Conservation (phyloP, 2,113 vertebrate genomes). For the Apteryx owenii region DNA sequence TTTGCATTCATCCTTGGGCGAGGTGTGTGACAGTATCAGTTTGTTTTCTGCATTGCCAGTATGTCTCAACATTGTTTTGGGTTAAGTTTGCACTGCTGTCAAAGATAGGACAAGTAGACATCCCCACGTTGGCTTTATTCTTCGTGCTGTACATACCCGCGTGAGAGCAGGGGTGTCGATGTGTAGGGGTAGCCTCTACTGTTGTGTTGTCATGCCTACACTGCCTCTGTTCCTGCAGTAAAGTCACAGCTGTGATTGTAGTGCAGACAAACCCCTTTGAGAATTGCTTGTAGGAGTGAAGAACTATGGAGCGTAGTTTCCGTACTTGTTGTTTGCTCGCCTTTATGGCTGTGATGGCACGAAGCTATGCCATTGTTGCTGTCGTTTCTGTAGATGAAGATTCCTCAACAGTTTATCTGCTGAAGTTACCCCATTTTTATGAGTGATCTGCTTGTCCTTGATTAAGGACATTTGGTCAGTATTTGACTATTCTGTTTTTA, state of each 20-base stretch:
- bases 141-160: not conserved
- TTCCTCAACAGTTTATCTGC: not conserved
- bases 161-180: not conserved
- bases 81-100: not conserved
- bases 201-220: not conserved
- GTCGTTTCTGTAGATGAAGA: not conserved
- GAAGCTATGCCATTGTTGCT: rapidly evolving
- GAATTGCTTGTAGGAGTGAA: not conserved
- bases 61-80: not conserved
- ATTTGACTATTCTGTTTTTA: not conserved
- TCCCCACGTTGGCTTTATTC: not conserved
- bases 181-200: not conserved
- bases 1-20: not conserved
- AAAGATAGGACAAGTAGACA: not conserved
- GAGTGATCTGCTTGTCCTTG: not conserved
- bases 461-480: not conserved
- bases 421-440: not conserved
- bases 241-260: not conserved
- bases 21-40: not conserved
- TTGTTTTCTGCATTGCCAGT: not conserved
- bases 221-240: not conserved
- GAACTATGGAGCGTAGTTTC: not conserved
- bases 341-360: rapidly evolving
- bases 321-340: not conserved
- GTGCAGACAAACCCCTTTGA: not conserved